Evolutionary conservation across 2,888 invertebrate species (phyloP).

Genomic region (Scaptomyza caliginosa): DNA sequence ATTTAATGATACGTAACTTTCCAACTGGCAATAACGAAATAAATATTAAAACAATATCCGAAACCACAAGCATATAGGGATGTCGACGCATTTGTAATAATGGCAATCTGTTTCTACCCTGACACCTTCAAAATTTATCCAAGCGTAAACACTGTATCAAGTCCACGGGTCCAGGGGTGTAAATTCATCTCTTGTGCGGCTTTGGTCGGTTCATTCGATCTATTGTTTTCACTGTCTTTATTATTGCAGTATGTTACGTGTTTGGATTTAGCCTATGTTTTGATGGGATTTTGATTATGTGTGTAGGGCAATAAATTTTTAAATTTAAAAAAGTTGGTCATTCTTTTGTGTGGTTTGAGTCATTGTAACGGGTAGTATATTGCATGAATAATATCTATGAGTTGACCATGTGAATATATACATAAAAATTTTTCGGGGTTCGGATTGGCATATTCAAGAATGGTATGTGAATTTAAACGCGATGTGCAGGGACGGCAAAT

Average conservation of each 20-base stretch:
- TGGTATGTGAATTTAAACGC: slow-evolving; percentile 37
- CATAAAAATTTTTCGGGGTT: neutral
- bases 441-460: neutral
- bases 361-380: slow-evolving; percentile 64
- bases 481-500: neutral
- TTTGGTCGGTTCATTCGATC: slow-evolving; percentile 36
- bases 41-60: slow-evolving; percentile 7
- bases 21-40: slow-evolving; percentile 34
- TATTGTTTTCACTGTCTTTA: slow-evolving; percentile 47
- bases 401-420: neutral
- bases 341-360: slow-evolving; percentile 43
- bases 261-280: slow-evolving; percentile 54
- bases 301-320: slow-evolving; percentile 70
- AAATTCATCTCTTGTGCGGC: slow-evolving; percentile 14
- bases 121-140: slow-evolving; percentile 28
- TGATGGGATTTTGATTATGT: slow-evolving; percentile 77
- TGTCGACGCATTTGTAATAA: slow-evolving; percentile 43
- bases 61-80: slow-evolving; percentile 32
- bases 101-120: slow-evolving; percentile 61
- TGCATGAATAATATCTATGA: neutral
- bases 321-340: slow-evolving; percentile 31
- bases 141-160: slow-evolving; percentile 51
- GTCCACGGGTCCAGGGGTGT: slow-evolving; percentile 33
- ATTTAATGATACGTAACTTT: slow-evolving; percentile 72
- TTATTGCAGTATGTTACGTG: slow-evolving; percentile 55